phyloP scores from a whole-genome alignment of 2,113 vertebrate species.

The Alaudala cheleensis region DNA sequence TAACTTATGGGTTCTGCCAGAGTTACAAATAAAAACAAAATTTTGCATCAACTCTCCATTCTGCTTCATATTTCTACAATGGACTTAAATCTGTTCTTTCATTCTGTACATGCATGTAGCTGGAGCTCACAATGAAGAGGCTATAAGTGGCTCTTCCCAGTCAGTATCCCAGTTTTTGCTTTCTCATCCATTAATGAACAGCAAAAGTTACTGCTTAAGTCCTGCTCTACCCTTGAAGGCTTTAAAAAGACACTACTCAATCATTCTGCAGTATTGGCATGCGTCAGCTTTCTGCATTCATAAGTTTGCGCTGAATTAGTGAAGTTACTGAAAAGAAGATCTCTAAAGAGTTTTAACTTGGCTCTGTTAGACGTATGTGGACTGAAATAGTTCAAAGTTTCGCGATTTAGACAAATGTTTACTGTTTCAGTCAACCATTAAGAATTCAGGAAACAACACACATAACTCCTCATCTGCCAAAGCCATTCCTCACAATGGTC shows the following conservation, averaged over 20 bases:
- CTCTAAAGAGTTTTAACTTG: background rate
- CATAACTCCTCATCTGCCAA: background rate
- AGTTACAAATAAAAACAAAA: background rate
- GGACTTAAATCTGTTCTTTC: background rate
- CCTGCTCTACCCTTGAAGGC: background rate
- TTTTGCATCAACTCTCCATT: background rate
- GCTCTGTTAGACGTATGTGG: fast-evolving
- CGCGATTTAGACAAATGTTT: background rate
- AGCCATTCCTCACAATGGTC: background rate
- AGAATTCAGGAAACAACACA: background rate
- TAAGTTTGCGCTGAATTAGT: background rate
- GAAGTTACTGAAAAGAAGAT: background rate
- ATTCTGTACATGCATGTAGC: background rate
- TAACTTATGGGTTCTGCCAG: background rate
- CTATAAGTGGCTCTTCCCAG: background rate
- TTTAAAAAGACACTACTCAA: background rate
- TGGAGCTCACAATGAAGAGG: background rate
- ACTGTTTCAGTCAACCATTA: background rate
- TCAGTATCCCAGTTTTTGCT: background rate
- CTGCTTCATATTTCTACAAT: background rate
- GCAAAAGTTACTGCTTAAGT: background rate
- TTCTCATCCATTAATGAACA: background rate
- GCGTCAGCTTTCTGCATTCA: background rate
- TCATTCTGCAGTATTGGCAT: background rate
- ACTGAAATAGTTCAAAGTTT: background rate